Evolutionary conservation across 2,888 invertebrate genomes (phyloP).

Genomic region (Syrphus vitripennis): DNA sequence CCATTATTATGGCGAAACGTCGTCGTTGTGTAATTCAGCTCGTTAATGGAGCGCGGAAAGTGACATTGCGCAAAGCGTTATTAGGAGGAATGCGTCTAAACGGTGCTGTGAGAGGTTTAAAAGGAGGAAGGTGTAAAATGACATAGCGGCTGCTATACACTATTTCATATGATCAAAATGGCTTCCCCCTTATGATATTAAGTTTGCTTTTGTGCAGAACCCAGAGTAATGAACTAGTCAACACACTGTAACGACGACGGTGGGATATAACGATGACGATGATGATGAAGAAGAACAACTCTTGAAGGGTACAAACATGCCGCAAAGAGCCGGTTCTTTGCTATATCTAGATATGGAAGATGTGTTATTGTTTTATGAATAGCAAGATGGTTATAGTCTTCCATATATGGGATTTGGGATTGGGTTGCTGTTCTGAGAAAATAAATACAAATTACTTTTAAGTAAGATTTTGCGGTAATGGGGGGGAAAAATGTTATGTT

Average conservation of each 20-base stretch:
- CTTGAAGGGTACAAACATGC: constrained; percentile 5
- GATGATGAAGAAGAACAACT: neutral
- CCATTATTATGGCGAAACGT: constrained; percentile 61
- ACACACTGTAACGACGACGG: no score
- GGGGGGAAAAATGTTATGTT: neutral
- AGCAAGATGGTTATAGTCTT: constrained; percentile 29
- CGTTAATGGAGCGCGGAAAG: constrained; percentile 69
- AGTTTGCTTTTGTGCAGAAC: neutral
- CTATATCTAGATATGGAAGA: neutral
- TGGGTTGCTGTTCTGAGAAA: constrained; percentile 41
- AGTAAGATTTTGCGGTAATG: neutral
- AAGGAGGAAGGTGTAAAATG: constrained; percentile 49
- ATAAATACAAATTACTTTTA: constrained; percentile 2
- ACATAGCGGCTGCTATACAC: constrained; percentile 44
- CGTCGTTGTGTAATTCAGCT: constrained; percentile 32
- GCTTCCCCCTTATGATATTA: neutral
- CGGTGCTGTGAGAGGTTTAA: constrained; percentile 12
- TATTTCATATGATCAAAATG: constrained; percentile 20
- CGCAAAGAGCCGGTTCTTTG: constrained; percentile 52
- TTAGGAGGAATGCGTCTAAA: neutral
- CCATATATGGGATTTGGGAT: constrained; percentile 39
- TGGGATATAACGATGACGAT: neutral
- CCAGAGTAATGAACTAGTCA: constrained; percentile 28
- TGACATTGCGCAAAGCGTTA: constrained; percentile 60
- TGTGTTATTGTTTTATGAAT: constrained; percentile 63